These are phyloP conservation scores for Branchellion lobata DNA, from an alignment of 2,888 invertebrate genomes.

Conservation along the genomic window DNA sequence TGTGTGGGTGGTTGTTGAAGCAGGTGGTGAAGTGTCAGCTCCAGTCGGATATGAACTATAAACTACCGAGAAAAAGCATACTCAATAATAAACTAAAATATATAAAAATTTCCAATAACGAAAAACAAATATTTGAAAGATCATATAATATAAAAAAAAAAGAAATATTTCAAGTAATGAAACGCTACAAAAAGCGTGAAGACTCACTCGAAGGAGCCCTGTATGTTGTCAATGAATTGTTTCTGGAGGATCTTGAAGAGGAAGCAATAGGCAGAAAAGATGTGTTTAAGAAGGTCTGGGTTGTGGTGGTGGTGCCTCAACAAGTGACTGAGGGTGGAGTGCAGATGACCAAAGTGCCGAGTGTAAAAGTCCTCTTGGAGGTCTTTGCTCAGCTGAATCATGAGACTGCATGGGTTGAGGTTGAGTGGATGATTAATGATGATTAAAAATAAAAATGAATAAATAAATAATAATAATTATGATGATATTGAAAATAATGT, in stretches of 20 bases:
- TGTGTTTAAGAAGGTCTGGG: slow-evolving; percentile 81
- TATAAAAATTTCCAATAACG: too few relatives aligned
- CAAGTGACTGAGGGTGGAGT: slow-evolving; percentile 73
- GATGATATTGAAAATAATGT: too few relatives aligned
- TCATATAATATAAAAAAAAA: too few relatives aligned
- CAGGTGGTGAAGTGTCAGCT: too few relatives aligned
- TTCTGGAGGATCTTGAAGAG: slow-evolving; percentile 86
- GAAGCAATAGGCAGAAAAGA: slow-evolving; percentile 81
- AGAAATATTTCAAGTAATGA: too few relatives aligned
- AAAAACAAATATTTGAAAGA: too few relatives aligned
- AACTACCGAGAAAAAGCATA: too few relatives aligned
- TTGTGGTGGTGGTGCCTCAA: slow-evolving; percentile 72
- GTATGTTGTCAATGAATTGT: slow-evolving; percentile 77
- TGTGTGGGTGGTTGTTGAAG: background rate
- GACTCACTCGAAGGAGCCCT: slow-evolving; percentile 69
- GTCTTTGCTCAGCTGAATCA: slow-evolving; percentile 82
- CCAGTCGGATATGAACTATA: too few relatives aligned
- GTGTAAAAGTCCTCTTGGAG: slow-evolving; percentile 82
- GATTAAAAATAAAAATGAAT: background rate
- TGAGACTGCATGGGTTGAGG: slow-evolving; percentile 66
- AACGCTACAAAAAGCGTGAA: too few relatives aligned
- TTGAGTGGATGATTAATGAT: slow-evolving; percentile 12
- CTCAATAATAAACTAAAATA: too few relatives aligned
- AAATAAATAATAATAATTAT: too few relatives aligned
- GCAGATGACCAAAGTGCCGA: slow-evolving; percentile 75